Evolutionary conservation across 2,113 vertebrate genomes (phyloP), one percentile per base, ranked within the genome.

Genomic region (Scomber colias): DNA sequence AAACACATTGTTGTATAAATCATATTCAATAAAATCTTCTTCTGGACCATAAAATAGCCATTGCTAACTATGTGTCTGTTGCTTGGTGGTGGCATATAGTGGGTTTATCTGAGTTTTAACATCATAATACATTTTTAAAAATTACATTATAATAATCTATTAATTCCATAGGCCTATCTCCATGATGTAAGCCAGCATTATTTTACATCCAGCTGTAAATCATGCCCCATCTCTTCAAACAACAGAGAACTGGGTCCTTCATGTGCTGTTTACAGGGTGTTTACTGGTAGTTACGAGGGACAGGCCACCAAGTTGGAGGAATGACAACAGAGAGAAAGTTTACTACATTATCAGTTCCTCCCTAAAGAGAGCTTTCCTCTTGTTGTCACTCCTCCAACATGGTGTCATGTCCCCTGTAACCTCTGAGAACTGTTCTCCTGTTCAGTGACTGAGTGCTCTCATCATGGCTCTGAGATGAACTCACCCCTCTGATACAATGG

Each of bases 111-210:
- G 35, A 9, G 35, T 40, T 9, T 40, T 73, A 60, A 30, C 21
- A 55, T 13, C 14, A n/a, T 49, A 68, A 66, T 61, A 1, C 63
- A 10, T 11, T 54, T 78, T 72, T 10, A 24, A 17, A 57, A 78
- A 72, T 72, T 21, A 65, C 16, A 69, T 68, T 81, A 71, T 57
- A 55, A 79, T 56, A 53, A 54, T 62, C 59, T 64, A 60, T 63
- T 55, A 2, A 46, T 70, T 48, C 10, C 35, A 10, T 40, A 27
- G 24, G 24, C 24, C 24, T 27, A 40, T 63, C 19, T n/a, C 31
- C 49, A 6, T 27, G 54, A 55, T 31, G 53, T 24, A 72, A 40
- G 51, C 8, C 30, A 19, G 44, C 51, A 62, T 21, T 54, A 60
- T 59, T 73, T 72, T 51, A 60, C 16, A 19, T 50, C 17, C 44